phyloP scores from a whole-genome alignment of 2,113 vertebrate species.

The Epinephelus moara region DNA sequence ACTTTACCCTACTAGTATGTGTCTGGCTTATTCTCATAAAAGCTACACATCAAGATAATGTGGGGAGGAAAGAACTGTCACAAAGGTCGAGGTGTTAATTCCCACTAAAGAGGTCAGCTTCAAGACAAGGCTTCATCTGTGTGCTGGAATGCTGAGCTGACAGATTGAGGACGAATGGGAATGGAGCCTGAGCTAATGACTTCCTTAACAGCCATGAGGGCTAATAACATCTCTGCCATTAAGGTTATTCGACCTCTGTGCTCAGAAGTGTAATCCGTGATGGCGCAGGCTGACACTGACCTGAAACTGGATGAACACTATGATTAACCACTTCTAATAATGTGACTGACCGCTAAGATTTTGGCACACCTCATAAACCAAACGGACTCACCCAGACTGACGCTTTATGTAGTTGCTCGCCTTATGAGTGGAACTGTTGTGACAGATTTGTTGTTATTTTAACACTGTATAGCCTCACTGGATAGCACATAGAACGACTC shows the following conservation, averaged over 20 bases:
- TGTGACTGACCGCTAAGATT: background rate
- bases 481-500: slow-evolving; percentile 18
- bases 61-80: background rate
- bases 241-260: slow-evolving; percentile 20
- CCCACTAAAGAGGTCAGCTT: background rate
- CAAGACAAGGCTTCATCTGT: background rate
- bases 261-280: slow-evolving; percentile 3
- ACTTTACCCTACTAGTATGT: background rate
- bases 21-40: background rate
- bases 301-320: slow-evolving; percentile 16
- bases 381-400: no score
- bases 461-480: slow-evolving; percentile 34
- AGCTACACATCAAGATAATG: background rate
- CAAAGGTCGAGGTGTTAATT: background rate
- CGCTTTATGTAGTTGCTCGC: background rate
- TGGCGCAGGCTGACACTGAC: slow-evolving; percentile 3
- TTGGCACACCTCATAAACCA: slow-evolving; percentile 21
- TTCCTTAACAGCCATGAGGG: background rate
- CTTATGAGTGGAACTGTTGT: slow-evolving; percentile 10
- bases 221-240: slow-evolving; percentile 13
- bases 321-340: background rate
- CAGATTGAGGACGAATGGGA: slow-evolving; percentile 4
- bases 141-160: background rate
- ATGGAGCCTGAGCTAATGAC: background rate
- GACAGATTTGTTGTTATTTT: background rate